phyloP scores from a whole-genome alignment of 1,140 invertebrate genomes.

The Laupala kohalensis region DNA sequence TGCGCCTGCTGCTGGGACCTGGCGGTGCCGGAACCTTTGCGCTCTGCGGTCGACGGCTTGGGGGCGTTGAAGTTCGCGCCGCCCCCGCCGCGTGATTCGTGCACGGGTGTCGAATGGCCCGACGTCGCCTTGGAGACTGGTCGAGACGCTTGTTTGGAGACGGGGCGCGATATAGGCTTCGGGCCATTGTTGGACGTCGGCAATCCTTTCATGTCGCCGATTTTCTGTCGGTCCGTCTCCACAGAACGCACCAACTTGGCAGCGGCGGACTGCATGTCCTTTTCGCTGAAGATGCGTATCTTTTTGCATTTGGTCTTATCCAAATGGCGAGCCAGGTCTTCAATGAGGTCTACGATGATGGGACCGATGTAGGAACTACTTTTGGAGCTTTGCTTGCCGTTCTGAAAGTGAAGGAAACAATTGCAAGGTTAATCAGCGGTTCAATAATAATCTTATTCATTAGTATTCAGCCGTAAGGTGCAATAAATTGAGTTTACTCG shows the following conservation, averaged over 20 bases:
- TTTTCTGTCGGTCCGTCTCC: not conserved
- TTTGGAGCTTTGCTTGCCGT: constrained; percentile 14
- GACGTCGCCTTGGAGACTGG: not conserved
- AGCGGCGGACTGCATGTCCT: not conserved
- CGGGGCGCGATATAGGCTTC: not conserved
- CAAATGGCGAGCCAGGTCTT: constrained; percentile 25
- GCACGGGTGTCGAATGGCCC: not conserved
- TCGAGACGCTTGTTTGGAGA: not conserved
- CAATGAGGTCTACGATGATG: constrained; percentile 38
- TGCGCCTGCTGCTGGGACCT: not conserved
- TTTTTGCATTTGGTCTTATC: not conserved
- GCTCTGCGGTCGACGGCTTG: not conserved
- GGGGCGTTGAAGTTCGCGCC: not conserved
- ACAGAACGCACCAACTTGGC: not conserved
- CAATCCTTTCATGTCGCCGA: too few relatives aligned
- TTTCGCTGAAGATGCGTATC: not conserved
- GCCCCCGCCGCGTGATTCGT: not conserved
- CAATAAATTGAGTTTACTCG: too few relatives aligned
- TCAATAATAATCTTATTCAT: too few relatives aligned
- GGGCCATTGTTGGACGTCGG: too few relatives aligned
- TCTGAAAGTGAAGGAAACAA: too few relatives aligned
- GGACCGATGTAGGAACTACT: constrained; percentile 29
- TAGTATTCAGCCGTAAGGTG: too few relatives aligned
- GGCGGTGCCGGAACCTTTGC: not conserved
- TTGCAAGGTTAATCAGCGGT: too few relatives aligned